A percentile compares a stretch with the other conserved stretches of the same genome.
These are phyloP conservation scores for Brachypalpus laphriformis DNA, from an alignment of 2,888 invertebrate genomes.

Conservation along the genomic window DNA sequence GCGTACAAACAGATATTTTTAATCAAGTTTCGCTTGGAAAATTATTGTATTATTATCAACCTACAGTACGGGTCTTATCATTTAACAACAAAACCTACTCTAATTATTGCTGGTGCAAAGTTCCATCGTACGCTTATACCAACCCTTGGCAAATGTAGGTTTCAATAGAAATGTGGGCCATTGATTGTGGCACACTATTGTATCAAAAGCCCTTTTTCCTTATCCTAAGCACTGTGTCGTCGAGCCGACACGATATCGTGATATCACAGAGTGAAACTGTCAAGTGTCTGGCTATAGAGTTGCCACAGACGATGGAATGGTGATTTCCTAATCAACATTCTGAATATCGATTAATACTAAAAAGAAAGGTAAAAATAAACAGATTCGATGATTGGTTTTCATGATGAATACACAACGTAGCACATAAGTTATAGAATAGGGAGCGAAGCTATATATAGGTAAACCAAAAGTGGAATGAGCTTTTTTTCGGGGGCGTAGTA, in stretches of 20 bases:
- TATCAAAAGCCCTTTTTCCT: neutral
- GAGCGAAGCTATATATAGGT: neutral
- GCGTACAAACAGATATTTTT: conserved; percentile 24
- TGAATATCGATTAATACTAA: conserved; percentile 50
- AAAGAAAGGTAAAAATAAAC: conserved; percentile 2
- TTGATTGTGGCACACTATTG: neutral
- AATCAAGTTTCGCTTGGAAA: conserved; percentile 46
- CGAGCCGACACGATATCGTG: neutral
- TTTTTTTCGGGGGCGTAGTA: neutral
- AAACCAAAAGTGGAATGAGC: neutral
- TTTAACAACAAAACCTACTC: conserved; percentile 52
- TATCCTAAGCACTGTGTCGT: neutral
- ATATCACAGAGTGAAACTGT: neutral
- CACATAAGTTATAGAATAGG: neutral
- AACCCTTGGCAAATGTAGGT: neutral
- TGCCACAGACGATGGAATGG: conserved; percentile 1
- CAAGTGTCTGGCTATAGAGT: conserved; percentile 1
- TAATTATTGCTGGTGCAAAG: conserved; percentile 51
- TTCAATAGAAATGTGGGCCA: neutral
- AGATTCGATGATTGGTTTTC: conserved; percentile 14
- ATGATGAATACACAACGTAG: neutral
- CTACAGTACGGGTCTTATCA: conserved; percentile 37
- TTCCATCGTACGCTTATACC: neutral
- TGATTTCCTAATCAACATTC: conserved; percentile 47
- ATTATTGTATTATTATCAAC: conserved; percentile 45